Percentiles rank a stretch among this genome's conserved stretches.
Conservation (phyloP, 2,888 invertebrate genomes). For the Xanthorhoe spadicearia region DNA sequence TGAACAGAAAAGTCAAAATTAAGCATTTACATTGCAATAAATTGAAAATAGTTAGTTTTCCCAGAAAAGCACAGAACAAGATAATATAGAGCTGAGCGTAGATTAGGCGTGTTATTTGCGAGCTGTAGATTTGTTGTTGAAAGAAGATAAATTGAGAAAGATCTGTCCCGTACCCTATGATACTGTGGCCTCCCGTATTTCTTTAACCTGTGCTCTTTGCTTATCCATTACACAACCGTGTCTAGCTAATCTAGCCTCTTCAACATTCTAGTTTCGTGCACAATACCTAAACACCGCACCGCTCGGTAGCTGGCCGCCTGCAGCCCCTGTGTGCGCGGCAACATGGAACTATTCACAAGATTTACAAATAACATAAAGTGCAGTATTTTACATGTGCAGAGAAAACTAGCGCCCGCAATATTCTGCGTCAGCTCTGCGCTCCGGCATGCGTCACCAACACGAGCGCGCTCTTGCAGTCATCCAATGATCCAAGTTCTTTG, state of each 20-base stretch:
- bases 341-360: conserved; percentile 59
- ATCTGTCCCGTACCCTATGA: conserved; percentile 64
- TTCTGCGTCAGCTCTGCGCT: conserved; percentile 64
- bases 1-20: conserved; percentile 56
- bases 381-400: conserved; percentile 77
- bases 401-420: conserved; percentile 69
- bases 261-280: conserved; percentile 69
- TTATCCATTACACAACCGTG: conserved; percentile 56
- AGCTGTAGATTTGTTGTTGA: conserved; percentile 71
- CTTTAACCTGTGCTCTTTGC: conserved; percentile 72
- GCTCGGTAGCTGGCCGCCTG: conserved; percentile 79
- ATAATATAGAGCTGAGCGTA: conserved; percentile 77
- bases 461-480: conserved; percentile 49
- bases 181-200: conserved; percentile 58
- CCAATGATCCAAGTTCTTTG: conserved; percentile 71
- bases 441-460: conserved; percentile 47
- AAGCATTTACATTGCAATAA: conserved; percentile 56
- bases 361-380: conserved; percentile 59
- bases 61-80: conserved; percentile 76
- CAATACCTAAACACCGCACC: conserved; percentile 66
- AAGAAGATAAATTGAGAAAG: conserved; percentile 54
- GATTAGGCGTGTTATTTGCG: conserved; percentile 84
- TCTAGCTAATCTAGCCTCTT: conserved; percentile 48
- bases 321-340: conserved; percentile 75
- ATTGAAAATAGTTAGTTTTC: conserved; percentile 60